Evolutionary conservation across 2,113 vertebrate species (phyloP).

Genomic region (Microtus ochrogaster): DNA sequence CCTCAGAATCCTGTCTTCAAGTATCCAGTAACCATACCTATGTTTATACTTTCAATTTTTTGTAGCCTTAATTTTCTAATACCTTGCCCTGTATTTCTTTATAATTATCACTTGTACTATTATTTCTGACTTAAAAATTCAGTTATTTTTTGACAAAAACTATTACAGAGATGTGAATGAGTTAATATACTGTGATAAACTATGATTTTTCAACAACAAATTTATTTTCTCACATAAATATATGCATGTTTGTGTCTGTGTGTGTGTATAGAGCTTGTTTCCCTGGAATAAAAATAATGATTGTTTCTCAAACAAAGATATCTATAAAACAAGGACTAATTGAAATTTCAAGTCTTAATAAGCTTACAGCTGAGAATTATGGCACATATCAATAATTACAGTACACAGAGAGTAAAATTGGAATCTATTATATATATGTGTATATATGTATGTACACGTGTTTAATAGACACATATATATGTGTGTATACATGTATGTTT

Average conservation of each 20-base stretch:
- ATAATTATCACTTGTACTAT: not conserved
- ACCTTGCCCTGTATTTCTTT: not conserved
- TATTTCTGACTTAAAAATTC: not conserved
- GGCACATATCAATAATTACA: not conserved
- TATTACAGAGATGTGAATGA: not conserved
- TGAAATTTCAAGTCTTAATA: not conserved
- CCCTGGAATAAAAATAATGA: not conserved
- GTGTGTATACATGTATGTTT: not conserved
- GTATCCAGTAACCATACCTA: not conserved
- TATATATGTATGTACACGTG: not conserved
- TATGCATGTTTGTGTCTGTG: too few species aligned
- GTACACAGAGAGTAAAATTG: not conserved
- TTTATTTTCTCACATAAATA: not conserved
- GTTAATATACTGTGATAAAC: not conserved
- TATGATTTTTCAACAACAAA: not conserved
- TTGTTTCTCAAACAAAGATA: not conserved
- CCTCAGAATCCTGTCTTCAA: not conserved
- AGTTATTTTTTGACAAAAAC: not conserved
- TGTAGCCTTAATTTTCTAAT: not conserved
- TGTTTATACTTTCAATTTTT: not conserved
- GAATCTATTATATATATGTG: not conserved
- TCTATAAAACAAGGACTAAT: not conserved
- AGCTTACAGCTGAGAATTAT: not conserved
- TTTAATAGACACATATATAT: not conserved
- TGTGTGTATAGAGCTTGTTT: not conserved